These are phyloP conservation scores for Dinomys branickii DNA, from an alignment of 2,113 vertebrate genomes.

Conservation along the genomic window DNA sequence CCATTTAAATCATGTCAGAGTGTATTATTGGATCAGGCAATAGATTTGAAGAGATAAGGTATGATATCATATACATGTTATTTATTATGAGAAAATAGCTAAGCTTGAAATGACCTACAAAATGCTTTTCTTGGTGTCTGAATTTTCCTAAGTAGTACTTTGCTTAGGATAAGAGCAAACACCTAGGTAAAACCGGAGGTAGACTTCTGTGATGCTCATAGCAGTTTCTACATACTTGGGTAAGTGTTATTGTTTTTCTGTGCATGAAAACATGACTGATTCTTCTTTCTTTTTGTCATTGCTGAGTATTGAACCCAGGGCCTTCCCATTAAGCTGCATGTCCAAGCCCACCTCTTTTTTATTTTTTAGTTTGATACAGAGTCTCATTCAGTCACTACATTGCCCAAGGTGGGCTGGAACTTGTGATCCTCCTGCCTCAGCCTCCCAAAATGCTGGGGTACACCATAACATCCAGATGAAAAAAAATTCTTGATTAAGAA, in stretches of 20 bases:
- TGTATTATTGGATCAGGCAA: not conserved
- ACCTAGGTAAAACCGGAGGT: not conserved
- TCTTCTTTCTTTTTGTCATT: not conserved
- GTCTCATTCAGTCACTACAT: not conserved
- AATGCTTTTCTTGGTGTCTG: not conserved
- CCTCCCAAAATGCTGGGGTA: not conserved
- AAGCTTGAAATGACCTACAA: not conserved
- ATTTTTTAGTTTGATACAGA: not conserved
- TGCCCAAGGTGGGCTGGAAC: not conserved
- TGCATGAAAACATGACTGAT: not conserved
- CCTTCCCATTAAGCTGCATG: not conserved
- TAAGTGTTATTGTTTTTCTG: not conserved
- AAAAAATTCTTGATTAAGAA: not conserved
- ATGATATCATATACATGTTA: not conserved
- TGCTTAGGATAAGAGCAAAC: not conserved
- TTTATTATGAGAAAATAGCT: constrained; percentile 25
- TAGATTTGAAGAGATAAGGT: not conserved
- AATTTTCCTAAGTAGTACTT: not conserved
- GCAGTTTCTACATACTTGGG: not conserved
- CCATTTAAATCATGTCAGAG: not conserved
- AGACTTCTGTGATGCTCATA: constrained; percentile 1
- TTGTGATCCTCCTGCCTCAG: not conserved
- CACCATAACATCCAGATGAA: not conserved
- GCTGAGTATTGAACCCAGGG: not conserved
- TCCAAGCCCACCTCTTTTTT: not conserved